Conservation (phyloP, 1,140 invertebrate species). For the Rhyzopertha dominica region DNA sequence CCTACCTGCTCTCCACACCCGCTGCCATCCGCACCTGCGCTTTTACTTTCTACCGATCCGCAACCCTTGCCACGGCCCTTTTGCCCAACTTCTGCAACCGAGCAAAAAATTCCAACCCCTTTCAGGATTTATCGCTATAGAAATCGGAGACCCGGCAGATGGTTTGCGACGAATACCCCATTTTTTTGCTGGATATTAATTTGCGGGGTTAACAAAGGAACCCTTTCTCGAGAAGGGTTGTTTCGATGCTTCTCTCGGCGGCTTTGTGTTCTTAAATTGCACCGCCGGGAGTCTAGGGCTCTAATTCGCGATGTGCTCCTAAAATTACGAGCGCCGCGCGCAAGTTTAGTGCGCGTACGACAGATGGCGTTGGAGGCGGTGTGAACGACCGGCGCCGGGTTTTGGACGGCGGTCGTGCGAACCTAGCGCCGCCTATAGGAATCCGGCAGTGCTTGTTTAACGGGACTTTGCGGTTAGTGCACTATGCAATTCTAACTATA, state of each 20-base stretch:
- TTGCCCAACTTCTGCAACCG: not conserved
- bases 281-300: not conserved
- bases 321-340: not conserved
- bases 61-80: slow-evolving; percentile 11
- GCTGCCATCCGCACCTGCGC: slow-evolving; percentile 25
- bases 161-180: no score
- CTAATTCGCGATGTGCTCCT: slow-evolving; percentile 5
- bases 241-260: not conserved
- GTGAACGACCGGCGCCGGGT: slow-evolving; percentile 20
- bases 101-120: slow-evolving; percentile 14
- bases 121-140: slow-evolving; percentile 8
- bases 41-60: slow-evolving; percentile 23
- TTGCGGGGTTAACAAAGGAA: no score
- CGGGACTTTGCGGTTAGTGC: slow-evolving; percentile 26
- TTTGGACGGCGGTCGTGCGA: no score
- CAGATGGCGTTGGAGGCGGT: slow-evolving; percentile 6
- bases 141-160: no score
- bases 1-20: slow-evolving; percentile 13
- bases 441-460: slow-evolving; percentile 20
- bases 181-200: no score
- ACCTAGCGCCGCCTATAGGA: slow-evolving; percentile 19
- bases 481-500: slow-evolving; percentile 29
- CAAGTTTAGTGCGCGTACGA: slow-evolving; percentile 8
- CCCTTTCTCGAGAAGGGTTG: no score
- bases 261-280: slow-evolving; percentile 1